Evolutionary conservation across 37 sponge, comb jelly and placozoan genomes (phyloP), one percentile per base, ranked within the genome.

Genomic region (Oscarella lobularis): DNA sequence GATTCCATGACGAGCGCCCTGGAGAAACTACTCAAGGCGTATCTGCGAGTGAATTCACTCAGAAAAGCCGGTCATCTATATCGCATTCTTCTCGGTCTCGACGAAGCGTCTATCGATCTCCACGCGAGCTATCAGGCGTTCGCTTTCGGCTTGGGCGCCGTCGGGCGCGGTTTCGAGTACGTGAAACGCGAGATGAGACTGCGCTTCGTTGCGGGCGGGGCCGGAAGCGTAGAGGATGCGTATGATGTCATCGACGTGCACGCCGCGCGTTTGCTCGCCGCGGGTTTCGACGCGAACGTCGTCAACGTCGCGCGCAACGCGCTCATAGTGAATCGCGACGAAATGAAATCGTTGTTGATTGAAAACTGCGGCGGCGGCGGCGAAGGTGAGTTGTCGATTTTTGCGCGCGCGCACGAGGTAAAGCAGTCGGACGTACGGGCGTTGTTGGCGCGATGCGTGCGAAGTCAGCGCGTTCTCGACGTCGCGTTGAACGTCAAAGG

Each of bases 191-290:
- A 78, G 60, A 89, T 83, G 36, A 85, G 83, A 38, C 48, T 54
- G 27, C 76, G 86, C 40, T 93, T 87, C 70, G 73, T 86, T 9
- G 34, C 38, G 3, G 60, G 80, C 1, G 83, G 81, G 6, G 77
- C 82, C 41, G 94, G 94, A 0, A 72, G 68, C 33, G 60, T 35
- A 1, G 74, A 72, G 6, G 81, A 87, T 66, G 94, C 94, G 0
- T 81, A 82, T 39, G 87, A 83, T 0, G 87, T 93, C 29, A 81
- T 93, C 0, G 73, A 83, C 3, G 87, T 85, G 1, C 90, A 93
- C 40, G 75, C 85, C 3, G 67, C 89, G 37, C 38, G 90, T 32
- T 75, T 93, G 39, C 67, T 89, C 27, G 74, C 87, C 5, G 74
- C 87, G 37, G 94, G 90, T 14, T 77, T 89, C 39, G 82, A 90